Evolutionary conservation across 2,888 invertebrate genomes (phyloP), one percentile per base, ranked within the genome.

Genomic region (Drosophila anomelani): DNA sequence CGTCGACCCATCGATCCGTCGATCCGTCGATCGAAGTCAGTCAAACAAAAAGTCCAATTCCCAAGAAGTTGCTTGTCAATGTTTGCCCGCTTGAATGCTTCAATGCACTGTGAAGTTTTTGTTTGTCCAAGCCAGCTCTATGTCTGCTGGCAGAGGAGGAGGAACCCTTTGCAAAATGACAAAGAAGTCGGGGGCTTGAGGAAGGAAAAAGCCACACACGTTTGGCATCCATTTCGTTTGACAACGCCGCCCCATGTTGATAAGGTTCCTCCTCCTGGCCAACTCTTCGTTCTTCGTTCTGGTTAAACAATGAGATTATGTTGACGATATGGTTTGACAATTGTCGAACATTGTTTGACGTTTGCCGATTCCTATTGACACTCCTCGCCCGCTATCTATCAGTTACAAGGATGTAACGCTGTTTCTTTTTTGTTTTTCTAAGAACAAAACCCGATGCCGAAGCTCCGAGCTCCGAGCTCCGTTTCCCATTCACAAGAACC

Each of bases 321-420:
- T 90, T 78, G 84, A 78, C 85, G 90, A 88, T 89, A 81, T 80
- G 85, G 79, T 85, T 81, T 84, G 85, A 86, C 86, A 90, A 90
- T 89, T 90, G 83, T 87, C 85, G 85, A 70, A 87, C 87, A 89
- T 88, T 89, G 90, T 87, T 89, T 89, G 87, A 90, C 85, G 80
- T 89, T 83, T 88, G 87, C 82, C 85, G 89, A 88, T 86, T 87
- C 74, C 85, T 83, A 77, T 89, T 82, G 83, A 82, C 83, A 69
- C 78, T 79, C 64, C 81, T 84, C 44, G 6, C 80, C 82, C 20
- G 51, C 51, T 53, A 15, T 81, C 68, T 85, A 85, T 89, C 85
- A 71, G 82, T 77, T 89, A 85, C 85, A 85, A 82, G 83, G 88
- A 89, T 85, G 85, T 89, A 85, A 87, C 79, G 81, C 77, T 89